A percentile compares a stretch with the other conserved stretches of the same genome.
Evolutionary conservation across 2,797 vertebrate species (phyloP).

Genomic region (Holocentrus rufus): DNA sequence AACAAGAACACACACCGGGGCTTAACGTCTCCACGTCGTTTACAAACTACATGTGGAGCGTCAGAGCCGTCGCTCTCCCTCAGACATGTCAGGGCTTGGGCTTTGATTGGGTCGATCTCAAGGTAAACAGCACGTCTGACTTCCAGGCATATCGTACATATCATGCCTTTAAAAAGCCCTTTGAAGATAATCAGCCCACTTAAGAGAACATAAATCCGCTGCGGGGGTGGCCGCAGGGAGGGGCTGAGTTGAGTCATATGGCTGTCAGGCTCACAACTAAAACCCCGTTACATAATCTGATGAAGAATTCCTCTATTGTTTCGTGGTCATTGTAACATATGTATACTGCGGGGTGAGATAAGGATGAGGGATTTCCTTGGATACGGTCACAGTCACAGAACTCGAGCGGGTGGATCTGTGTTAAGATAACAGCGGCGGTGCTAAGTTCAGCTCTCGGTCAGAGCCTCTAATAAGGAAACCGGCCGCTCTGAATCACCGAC

Average conservation of each 20-base stretch:
- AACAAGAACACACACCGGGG: conserved; percentile 5
- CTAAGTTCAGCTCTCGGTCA: conserved; percentile 13
- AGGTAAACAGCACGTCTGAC: conserved; percentile 60
- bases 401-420: neutral
- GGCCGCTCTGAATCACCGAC: neutral
- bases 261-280: conserved; percentile 25
- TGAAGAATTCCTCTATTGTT: conserved; percentile 50
- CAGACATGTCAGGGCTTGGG: conserved; percentile 44
- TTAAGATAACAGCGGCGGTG: neutral
- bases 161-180: conserved; percentile 38
- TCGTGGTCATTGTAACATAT: conserved; percentile 21
- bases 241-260: conserved; percentile 39
- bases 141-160: conserved; percentile 30
- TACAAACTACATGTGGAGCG: conserved; percentile 14
- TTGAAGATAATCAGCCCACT: conserved; percentile 62
- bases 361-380: conserved; percentile 29
- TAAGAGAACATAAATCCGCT: conserved; percentile 41
- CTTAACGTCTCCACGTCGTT: conserved; percentile 8
- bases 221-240: conserved; percentile 34
- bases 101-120: conserved; percentile 25
- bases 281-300: conserved; percentile 34
- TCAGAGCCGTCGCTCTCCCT: conserved; percentile 6
- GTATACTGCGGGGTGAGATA: conserved; percentile 8
- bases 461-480: neutral
- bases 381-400: conserved; percentile 14